Evolutionary conservation across 2,113 vertebrate genomes (phyloP).

Genomic region (Forbesichthys papilliferus): DNA sequence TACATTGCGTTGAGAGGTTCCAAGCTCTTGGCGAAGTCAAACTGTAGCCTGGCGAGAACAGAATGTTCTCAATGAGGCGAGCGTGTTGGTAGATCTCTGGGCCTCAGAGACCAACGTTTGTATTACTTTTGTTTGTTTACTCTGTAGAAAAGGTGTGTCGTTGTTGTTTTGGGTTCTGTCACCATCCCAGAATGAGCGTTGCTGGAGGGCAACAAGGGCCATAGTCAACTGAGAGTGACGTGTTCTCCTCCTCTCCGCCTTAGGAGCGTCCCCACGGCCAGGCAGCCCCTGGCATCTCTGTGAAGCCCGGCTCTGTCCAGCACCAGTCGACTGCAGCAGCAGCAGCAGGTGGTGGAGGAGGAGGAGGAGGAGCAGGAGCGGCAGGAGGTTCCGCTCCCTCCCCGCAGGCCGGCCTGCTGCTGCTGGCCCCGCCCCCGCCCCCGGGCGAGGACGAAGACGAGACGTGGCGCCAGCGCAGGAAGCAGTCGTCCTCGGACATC

Average conservation of each 20-base stretch:
- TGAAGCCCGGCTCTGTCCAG: constrained; percentile 49
- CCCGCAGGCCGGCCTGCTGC: constrained; percentile 50
- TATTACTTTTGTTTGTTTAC: background rate
- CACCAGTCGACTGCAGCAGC: constrained; percentile 54
- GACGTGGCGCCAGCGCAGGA: constrained; percentile 89
- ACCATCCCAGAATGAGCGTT: background rate
- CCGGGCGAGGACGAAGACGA: constrained; percentile 89
- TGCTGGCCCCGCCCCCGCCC: constrained; percentile 52
- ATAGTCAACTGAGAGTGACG: background rate
- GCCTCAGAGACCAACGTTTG: no score
- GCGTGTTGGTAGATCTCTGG: no score
- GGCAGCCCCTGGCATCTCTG: constrained; percentile 32
- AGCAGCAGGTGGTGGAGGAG: no score
- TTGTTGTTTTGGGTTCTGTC: background rate
- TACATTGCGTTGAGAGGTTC: no score
- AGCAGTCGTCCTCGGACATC: constrained; percentile 89
- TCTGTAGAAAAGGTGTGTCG: no score
- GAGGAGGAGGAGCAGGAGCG: no score
- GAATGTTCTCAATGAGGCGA: no score
- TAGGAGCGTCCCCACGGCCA: constrained; percentile 72
- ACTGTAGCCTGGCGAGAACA: no score
- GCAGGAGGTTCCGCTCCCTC: constrained; percentile 54
- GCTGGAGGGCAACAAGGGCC: background rate
- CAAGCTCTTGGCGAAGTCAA: no score
- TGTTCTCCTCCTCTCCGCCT: constrained; percentile 6